Conservation (phyloP, 1,140 invertebrate species). For the Bombus pascuorum region DNA sequence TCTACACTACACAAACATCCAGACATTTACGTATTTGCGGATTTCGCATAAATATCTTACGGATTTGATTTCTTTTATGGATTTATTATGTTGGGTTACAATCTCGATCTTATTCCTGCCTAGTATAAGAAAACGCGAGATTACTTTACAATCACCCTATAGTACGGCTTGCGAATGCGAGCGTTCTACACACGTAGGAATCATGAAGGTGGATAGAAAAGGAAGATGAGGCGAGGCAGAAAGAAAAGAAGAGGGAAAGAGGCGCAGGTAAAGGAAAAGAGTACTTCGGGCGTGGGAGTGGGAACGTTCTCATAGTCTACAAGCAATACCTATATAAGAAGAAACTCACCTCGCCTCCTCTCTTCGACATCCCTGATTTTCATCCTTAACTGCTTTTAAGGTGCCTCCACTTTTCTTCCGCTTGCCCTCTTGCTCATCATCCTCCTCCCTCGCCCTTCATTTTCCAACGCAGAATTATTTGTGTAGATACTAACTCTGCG, state of each 20-base stretch:
- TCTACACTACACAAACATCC: too few species aligned
- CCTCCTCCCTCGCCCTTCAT: not conserved
- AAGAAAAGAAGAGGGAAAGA: constrained; percentile 48
- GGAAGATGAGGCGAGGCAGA: constrained; percentile 19
- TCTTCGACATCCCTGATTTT: constrained; percentile 66
- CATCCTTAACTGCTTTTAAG: constrained; percentile 60
- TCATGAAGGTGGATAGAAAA: constrained; percentile 19
- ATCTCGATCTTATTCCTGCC: too few species aligned
- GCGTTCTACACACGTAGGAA: not conserved
- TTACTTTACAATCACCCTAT: constrained; percentile 31
- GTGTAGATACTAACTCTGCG: not conserved
- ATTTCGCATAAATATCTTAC: too few species aligned
- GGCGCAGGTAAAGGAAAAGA: constrained; percentile 76
- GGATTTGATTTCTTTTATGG: too few species aligned
- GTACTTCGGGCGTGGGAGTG: constrained; percentile 80
- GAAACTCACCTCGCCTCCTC: constrained; percentile 57
- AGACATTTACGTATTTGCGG: too few species aligned
- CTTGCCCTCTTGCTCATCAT: constrained; percentile 25
- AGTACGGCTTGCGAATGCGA: not conserved
- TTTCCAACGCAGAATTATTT: constrained; percentile 3
- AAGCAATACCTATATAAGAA: constrained; percentile 66
- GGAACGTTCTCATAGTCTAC: constrained; percentile 80
- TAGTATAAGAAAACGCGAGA: not conserved
- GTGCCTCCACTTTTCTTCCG: constrained; percentile 47
- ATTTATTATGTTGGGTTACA: too few species aligned